phyloP scores from a whole-genome alignment of 2,113 vertebrate genomes.

The Bambusicola thoracicus region DNA sequence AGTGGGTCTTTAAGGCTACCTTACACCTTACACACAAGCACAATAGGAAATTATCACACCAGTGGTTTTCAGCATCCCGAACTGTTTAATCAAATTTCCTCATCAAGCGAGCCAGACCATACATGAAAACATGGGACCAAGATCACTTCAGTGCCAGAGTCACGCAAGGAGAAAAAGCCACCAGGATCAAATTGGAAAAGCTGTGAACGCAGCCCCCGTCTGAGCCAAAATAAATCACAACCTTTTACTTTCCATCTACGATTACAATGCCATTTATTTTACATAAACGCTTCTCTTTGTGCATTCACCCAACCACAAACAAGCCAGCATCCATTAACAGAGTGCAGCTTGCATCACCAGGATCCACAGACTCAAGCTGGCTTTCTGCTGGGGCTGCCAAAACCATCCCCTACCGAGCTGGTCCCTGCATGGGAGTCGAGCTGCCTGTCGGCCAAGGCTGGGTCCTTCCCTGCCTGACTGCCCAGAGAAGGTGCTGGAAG shows the following conservation, averaged over 20 bases:
- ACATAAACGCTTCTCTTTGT: not conserved
- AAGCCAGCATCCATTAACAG: not conserved
- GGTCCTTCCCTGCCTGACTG: not conserved
- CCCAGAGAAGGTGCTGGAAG: not conserved
- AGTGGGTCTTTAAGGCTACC: conserved; percentile 66
- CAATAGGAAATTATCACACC: conserved; percentile 49
- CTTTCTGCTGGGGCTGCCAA: not conserved
- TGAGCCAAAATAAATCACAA: conserved; percentile 1
- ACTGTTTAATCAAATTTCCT: conserved; percentile 39
- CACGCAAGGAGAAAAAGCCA: not conserved
- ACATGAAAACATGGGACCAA: not conserved
- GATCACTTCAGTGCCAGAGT: not conserved
- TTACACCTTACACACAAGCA: conserved; percentile 58
- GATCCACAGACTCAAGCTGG: not conserved
- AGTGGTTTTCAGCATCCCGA: conserved; percentile 48
- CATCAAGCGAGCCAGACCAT: conserved; percentile 4
- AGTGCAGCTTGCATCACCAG: not conserved
- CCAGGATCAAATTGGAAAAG: not conserved
- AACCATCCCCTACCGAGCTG: not conserved
- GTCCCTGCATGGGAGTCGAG: not conserved
- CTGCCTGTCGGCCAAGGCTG: not conserved
- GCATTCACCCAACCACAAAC: conserved; percentile 31
- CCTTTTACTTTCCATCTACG: not conserved
- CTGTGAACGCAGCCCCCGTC: not conserved
- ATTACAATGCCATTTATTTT: conserved; percentile 1